These are phyloP conservation scores for Sminthurinus aureus DNA, from an alignment of 2,888 invertebrate genomes.

Conservation along the genomic window DNA sequence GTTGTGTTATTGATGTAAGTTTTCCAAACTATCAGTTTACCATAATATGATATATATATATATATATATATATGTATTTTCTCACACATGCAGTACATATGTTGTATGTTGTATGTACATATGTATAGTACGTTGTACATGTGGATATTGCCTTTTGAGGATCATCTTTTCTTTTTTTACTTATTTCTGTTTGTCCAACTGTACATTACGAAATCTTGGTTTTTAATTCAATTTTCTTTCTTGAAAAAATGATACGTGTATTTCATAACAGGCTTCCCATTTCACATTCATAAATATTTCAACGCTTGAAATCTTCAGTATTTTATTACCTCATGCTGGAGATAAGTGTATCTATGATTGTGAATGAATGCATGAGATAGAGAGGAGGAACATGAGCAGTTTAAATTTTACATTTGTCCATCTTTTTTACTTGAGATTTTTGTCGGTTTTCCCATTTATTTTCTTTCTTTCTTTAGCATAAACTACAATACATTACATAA, in stretches of 20 bases:
- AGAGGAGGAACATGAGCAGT: not conserved
- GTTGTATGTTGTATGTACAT: no score
- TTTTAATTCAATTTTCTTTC: constrained; percentile 16
- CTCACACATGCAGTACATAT: not conserved
- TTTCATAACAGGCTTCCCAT: no score
- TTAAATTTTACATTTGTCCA: not conserved
- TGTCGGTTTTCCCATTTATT: not conserved
- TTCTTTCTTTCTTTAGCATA: not conserved
- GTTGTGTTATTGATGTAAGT: no score
- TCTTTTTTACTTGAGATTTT: not conserved
- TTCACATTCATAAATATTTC: constrained; percentile 13
- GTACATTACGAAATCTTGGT: constrained; percentile 1
- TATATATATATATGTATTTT: not conserved
- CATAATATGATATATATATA: not conserved
- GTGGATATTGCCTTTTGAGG: not conserved
- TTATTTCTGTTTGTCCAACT: not conserved
- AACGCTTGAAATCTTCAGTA: not conserved
- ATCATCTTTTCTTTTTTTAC: not conserved
- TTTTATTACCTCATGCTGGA: constrained; percentile 4
- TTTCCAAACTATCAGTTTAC: no score
- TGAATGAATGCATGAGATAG: not conserved
- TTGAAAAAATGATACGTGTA: not conserved
- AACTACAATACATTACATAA: not conserved
- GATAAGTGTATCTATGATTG: not conserved
- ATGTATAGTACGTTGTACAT: not conserved